Evolutionary conservation across 2,113 vertebrate species (phyloP), one percentile per base, ranked within the genome.

Genomic region (Genyomyrus donnyi): DNA sequence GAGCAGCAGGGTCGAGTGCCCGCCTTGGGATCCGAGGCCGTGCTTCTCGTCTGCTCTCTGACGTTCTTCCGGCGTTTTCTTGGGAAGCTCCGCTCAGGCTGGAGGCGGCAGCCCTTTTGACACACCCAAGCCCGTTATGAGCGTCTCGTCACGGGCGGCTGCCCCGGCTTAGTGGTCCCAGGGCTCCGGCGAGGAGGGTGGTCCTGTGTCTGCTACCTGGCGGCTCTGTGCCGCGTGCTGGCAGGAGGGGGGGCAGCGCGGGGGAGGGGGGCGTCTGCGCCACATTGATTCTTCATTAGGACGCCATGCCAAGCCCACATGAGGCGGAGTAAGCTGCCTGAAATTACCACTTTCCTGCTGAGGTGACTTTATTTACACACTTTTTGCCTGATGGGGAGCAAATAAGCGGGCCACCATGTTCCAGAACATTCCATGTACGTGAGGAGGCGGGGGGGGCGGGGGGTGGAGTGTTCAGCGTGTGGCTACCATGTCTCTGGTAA

Each of bases 211-310:
- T 27, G 62, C 8, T 27, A 11, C 66, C 19, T 31, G 88, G 8
- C 4, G 5, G 49, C 49, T 89, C 27, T 39, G 19, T 21, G 21
- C 11, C 66, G 93, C 93, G 93, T 93, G 95, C 92, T 93, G 92
- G 93, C 93, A 94, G 95, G 39, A 13, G 31, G 85, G 45, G 35
- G 62, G 49, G 42, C n/a, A 5, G 11, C 24, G 15, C 31, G 8
- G 2, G 24, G 62, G 3, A 1, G n/a, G 24, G 62, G 10, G 7
- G 58, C 58, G 9, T 27, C 24, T 62, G 56, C 24, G 7, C 8
- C 85, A 31, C n/a, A 35, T 24, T 15, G 50, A 7, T 27, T 87
- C 50, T 35, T 35, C n/a, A 56, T 88, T 42, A 56, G 2, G 50
- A 56, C 85, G 13, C 5, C 85, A 24, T 19, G 31, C 21, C 11